phyloP scores from a whole-genome alignment of 2,113 vertebrate species.

The Connochaetes taurinus region DNA sequence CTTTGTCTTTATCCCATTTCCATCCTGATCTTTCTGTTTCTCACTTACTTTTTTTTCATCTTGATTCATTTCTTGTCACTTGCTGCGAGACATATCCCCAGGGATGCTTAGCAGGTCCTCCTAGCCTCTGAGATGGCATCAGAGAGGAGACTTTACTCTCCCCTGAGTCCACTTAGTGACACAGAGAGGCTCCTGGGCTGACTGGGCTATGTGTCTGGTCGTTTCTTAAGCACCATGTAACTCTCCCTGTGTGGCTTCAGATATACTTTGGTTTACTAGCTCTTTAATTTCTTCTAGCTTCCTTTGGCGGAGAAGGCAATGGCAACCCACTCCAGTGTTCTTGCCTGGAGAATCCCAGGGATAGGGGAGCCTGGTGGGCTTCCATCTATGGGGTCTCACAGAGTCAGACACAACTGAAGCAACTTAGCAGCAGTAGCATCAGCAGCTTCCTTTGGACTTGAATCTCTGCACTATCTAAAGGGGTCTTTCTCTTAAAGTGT shows the following conservation, averaged over 20 bases:
- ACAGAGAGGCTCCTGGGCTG: background rate
- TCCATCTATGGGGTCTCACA: no score
- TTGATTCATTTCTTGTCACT: conserved; percentile 1
- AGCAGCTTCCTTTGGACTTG: background rate
- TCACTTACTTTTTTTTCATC: background rate
- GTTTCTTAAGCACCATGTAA: background rate
- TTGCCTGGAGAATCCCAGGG: no score
- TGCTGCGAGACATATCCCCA: background rate
- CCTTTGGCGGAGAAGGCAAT: background rate
- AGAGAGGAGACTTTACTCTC: background rate
- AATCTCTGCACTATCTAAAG: background rate
- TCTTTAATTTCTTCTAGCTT: background rate
- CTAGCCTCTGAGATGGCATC: background rate
- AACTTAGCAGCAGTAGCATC: no score
- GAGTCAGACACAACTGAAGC: no score
- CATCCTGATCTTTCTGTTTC: background rate
- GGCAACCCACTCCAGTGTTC: no score
- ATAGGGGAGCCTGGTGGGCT: no score
- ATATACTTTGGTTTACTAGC: background rate
- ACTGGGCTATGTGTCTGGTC: background rate
- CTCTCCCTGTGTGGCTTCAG: background rate
- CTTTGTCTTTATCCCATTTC: background rate
- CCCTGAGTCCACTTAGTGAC: background rate
- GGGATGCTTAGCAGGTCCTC: background rate
- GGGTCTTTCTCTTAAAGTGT: background rate